Evolutionary conservation across 2,113 vertebrate genomes (phyloP).

Genomic region (Prunella himalayana): DNA sequence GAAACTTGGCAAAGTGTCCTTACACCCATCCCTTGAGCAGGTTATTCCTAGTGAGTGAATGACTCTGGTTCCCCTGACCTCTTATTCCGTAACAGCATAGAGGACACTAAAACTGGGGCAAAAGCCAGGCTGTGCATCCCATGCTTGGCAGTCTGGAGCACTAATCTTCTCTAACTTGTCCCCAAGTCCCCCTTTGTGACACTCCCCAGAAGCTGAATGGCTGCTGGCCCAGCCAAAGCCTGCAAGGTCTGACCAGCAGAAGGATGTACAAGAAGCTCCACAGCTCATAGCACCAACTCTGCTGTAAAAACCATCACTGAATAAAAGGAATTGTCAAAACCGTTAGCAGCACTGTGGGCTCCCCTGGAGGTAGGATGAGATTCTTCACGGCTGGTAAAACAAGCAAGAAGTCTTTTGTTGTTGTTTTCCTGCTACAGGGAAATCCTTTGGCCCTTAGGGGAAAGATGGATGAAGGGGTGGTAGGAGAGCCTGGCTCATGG

Average conservation of each 20-base stretch:
- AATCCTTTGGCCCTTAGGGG: neutral
- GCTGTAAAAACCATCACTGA: neutral
- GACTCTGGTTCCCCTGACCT: neutral
- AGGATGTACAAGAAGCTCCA: neutral
- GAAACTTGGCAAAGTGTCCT: neutral
- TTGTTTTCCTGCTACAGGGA: neutral
- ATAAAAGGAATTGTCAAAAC: neutral
- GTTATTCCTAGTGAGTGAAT: neutral
- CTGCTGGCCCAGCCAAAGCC: neutral
- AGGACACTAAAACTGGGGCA: neutral
- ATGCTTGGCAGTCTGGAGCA: neutral
- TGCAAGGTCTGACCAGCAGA: neutral
- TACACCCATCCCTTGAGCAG: neutral
- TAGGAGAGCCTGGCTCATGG: neutral
- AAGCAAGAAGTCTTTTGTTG: neutral
- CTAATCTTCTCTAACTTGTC: neutral
- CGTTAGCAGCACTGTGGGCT: neutral
- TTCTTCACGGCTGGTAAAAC: neutral
- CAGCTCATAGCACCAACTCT: neutral
- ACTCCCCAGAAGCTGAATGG: neutral
- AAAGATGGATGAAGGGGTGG: neutral
- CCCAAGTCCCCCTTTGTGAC: neutral
- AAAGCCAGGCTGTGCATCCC: neutral
- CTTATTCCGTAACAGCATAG: neutral
- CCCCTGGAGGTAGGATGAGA: conserved; percentile 2